Percentiles rank a stretch among this genome's conserved stretches.
These are phyloP conservation scores for Pocillopora meandrina DNA, from an alignment of 92 coral and sea anemone species.

Conservation along the genomic window DNA sequence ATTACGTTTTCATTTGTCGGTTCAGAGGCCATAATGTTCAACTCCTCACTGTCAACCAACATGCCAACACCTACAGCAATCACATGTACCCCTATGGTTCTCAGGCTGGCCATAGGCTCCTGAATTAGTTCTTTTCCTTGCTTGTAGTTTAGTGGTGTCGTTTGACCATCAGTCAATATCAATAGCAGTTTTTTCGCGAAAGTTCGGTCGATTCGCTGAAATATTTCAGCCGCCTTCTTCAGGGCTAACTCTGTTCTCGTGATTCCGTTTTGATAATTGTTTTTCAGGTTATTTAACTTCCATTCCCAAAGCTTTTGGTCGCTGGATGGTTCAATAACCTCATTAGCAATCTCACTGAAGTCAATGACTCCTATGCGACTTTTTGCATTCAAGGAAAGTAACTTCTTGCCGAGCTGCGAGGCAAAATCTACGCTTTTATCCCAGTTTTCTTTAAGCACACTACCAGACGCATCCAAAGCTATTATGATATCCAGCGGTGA, in stretches of 20 bases:
- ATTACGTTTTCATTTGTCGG: constrained; percentile 51
- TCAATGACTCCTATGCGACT: constrained; percentile 71
- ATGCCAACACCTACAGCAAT: constrained; percentile 59
- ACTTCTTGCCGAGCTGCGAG: constrained; percentile 23
- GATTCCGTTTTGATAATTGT: constrained; percentile 67
- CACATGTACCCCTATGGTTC: constrained; percentile 36
- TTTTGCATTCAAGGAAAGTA: constrained; percentile 40
- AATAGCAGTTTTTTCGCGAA: constrained; percentile 51
- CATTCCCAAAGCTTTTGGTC: constrained; percentile 20
- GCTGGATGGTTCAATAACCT: constrained; percentile 54
- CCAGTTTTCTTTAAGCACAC: constrained; percentile 71
- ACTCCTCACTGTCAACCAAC: constrained; percentile 43
- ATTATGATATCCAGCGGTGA: constrained; percentile 55
- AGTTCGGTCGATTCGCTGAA: constrained; percentile 20
- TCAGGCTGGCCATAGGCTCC: constrained; percentile 32
- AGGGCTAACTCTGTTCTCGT: constrained; percentile 75
- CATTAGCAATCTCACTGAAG: constrained; percentile 70
- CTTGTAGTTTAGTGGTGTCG: constrained; percentile 59
- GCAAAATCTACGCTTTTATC: constrained; percentile 60
- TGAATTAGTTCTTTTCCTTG: constrained; percentile 47
- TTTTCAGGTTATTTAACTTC: constrained; percentile 24
- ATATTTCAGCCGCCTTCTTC: constrained; percentile 56
- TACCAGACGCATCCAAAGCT: constrained; percentile 80
- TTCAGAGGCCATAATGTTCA: constrained; percentile 66
- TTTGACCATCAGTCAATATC: constrained; percentile 71